phyloP scores from a whole-genome alignment of 2,888 invertebrate species.

The Onchidella celtica region DNA sequence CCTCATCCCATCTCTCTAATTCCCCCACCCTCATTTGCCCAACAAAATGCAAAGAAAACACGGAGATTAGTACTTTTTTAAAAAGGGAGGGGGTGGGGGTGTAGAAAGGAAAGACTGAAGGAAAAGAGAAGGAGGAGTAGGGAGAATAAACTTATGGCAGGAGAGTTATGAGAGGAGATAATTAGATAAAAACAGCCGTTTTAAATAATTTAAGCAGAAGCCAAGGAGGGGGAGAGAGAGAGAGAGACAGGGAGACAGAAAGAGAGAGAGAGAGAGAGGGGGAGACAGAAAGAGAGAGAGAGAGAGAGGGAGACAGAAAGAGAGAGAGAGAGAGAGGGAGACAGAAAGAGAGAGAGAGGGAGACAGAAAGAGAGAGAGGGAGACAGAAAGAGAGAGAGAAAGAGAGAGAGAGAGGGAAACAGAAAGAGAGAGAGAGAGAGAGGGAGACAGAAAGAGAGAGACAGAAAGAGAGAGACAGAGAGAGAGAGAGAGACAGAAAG shows the following conservation, averaged over 20 bases:
- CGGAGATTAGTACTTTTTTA: no score
- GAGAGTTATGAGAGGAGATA: neutral
- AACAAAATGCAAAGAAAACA: no score
- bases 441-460: constrained; percentile 7
- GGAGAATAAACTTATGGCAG: no score
- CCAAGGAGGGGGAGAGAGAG: neutral
- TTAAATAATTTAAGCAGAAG: no score
- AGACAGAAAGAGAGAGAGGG: constrained; percentile 6
- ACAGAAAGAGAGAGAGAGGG: neutral
- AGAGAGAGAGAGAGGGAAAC: constrained; percentile 23
- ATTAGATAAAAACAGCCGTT: no score
- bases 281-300: constrained; percentile 4
- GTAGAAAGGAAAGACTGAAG: constrained; percentile 12
- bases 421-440: neutral
- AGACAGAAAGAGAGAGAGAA: neutral
- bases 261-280: neutral
- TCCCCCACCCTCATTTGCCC: no score
- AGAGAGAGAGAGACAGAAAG: neutral
- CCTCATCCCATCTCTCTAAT: no score
- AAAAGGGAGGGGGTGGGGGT: no score
- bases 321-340: no score
- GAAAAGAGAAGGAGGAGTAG: constrained; percentile 2
- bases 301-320: neutral
- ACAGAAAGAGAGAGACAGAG: neutral
- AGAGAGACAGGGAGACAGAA: constrained; percentile 19